These are phyloP conservation scores for Cheilosia variabilis DNA, from an alignment of 2,888 invertebrate genomes.

Conservation along the genomic window DNA sequence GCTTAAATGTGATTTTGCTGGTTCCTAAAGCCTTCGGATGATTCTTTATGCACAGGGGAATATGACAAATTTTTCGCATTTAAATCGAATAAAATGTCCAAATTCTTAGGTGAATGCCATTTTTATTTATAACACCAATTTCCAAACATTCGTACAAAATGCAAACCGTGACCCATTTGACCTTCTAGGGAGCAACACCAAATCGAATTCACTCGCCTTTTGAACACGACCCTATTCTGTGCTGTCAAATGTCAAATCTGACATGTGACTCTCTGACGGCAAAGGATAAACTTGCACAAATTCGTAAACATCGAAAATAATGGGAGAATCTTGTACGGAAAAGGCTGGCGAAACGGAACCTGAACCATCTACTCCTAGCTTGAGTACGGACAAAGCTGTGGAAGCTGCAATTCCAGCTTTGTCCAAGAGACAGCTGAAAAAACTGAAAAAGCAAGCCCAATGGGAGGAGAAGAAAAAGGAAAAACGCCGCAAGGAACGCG, in stretches of 20 bases:
- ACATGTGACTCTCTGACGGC: not conserved
- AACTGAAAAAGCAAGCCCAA: constrained; percentile 88
- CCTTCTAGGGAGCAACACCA: too few relatives aligned
- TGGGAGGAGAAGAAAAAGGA: constrained; percentile 89
- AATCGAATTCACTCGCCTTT: too few relatives aligned
- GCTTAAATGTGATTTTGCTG: too few relatives aligned
- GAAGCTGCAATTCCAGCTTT: not conserved
- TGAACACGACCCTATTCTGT: too few relatives aligned
- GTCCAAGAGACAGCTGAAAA: constrained; percentile 85
- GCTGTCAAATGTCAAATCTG: not conserved
- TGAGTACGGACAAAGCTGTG: not conserved
- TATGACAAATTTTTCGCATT: too few relatives aligned
- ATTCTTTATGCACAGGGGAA: too few relatives aligned
- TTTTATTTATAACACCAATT: too few relatives aligned
- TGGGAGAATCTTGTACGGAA: constrained; percentile 7
- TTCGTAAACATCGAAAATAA: not conserved
- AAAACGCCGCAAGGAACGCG: constrained; percentile 89
- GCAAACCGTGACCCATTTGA: too few relatives aligned
- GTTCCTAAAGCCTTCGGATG: too few relatives aligned
- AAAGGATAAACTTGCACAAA: not conserved
- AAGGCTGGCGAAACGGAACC: not conserved
- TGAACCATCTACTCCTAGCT: not conserved
- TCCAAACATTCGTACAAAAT: too few relatives aligned
- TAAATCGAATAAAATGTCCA: too few relatives aligned
- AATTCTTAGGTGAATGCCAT: too few relatives aligned